phyloP scores from a whole-genome alignment of 2,888 invertebrate genomes.

The Parelbella ahira region DNA sequence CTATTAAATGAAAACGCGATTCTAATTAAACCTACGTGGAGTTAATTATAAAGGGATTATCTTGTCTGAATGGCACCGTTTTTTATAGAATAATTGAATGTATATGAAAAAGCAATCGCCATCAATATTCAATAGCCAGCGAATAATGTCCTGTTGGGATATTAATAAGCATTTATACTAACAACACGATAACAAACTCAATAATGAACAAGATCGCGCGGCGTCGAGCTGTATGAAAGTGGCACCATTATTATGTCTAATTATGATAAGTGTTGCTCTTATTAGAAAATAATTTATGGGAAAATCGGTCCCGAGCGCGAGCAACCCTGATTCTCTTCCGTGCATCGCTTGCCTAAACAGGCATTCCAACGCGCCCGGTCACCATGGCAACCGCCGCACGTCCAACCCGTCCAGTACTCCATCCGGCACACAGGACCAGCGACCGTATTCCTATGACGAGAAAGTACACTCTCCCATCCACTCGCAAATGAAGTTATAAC shows the following conservation, averaged over 20 bases:
- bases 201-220: constrained; percentile 4
- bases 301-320: constrained; percentile 57
- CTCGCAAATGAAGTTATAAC: constrained; percentile 73
- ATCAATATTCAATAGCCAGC: constrained; percentile 8
- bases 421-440: constrained; percentile 53
- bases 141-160: constrained; percentile 3
- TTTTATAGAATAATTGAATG: constrained; percentile 11
- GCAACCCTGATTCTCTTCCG: constrained; percentile 53
- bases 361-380: constrained; percentile 75
- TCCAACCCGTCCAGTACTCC: constrained; percentile 48
- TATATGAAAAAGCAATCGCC: constrained; percentile 9
- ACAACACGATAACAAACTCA: constrained; percentile 1
- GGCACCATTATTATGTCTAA: constrained; percentile 23
- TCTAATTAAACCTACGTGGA: constrained; percentile 3
- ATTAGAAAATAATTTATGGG: constrained; percentile 41
- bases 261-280: constrained; percentile 26
- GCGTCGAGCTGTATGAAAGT: constrained; percentile 10
- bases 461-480: constrained; percentile 57
- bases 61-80: constrained; percentile 17
- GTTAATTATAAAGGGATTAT: constrained; percentile 11
- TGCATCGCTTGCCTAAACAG: constrained; percentile 38
- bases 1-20: too few species aligned
- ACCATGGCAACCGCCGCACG: constrained; percentile 78
- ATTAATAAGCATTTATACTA: constrained; percentile 14
- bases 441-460: constrained; percentile 53